Evolutionary conservation across 2,113 vertebrate species (phyloP).

Genomic region (Pelvicachromis taeniatus): DNA sequence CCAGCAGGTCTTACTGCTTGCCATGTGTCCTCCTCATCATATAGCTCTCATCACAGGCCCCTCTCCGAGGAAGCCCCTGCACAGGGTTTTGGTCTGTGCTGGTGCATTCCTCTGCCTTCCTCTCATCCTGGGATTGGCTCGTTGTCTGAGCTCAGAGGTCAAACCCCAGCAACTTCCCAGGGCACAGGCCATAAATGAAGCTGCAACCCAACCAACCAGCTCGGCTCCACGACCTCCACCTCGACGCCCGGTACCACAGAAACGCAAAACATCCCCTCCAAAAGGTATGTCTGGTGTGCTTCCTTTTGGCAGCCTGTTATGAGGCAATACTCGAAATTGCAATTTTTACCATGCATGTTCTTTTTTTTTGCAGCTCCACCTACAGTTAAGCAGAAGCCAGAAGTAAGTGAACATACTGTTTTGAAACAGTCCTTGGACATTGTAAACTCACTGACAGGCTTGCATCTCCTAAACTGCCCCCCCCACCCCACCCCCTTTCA

Average conservation of each 20-base stretch:
- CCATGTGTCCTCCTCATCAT: neutral
- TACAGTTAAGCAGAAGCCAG: conserved; percentile 17
- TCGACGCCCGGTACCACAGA: neutral
- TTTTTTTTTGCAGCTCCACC: conserved; percentile 1
- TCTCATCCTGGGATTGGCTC: conserved; percentile 47
- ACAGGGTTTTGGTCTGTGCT: conserved; percentile 47
- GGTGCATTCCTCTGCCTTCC: conserved; percentile 36
- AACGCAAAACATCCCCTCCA: neutral
- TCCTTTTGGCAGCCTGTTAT: neutral
- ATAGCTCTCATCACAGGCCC: neutral
- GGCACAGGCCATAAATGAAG: neutral
- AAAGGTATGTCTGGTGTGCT: conserved; percentile 1
- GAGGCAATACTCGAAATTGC: neutral
- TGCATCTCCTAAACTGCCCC: neutral
- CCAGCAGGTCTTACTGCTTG: neutral
- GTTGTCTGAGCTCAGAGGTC: conserved; percentile 32
- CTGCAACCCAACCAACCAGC: neutral
- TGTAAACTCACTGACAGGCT: neutral
- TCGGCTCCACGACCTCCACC: conserved; percentile 15
- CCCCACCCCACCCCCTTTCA: neutral
- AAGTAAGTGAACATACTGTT: conserved; percentile 32
- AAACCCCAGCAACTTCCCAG: conserved; percentile 7
- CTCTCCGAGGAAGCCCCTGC: conserved; percentile 4
- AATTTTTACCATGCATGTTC: neutral
- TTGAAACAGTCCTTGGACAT: neutral